These are phyloP conservation scores for Pithys albifrons DNA, from an alignment of 2,113 vertebrate species.

Conservation along the genomic window DNA sequence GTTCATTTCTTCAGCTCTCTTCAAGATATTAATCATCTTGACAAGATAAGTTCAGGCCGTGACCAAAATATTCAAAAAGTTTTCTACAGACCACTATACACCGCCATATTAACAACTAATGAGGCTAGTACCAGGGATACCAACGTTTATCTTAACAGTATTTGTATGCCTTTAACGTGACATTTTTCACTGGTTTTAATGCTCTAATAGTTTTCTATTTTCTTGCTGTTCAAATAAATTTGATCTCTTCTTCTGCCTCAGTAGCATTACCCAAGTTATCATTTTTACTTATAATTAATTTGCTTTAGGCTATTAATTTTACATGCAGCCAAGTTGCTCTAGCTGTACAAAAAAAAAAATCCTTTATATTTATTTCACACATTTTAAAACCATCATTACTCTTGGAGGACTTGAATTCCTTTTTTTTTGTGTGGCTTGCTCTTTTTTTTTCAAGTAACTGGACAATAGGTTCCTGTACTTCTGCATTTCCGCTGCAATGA, in stretches of 20 bases:
- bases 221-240: neutral
- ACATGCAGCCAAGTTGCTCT: neutral
- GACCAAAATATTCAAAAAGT: neutral
- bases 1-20: neutral
- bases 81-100: neutral
- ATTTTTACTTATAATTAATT: neutral
- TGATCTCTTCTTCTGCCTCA: neutral
- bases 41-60: neutral
- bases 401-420: neutral
- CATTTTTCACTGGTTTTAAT: neutral
- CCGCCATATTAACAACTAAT: neutral
- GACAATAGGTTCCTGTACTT: neutral
- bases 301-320: neutral
- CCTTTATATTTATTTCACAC: neutral
- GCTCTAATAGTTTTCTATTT: neutral
- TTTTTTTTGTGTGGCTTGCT: neutral
- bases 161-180: neutral
- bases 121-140: neutral
- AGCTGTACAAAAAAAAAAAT: neutral
- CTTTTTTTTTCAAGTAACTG: neutral
- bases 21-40: neutral
- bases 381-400: neutral
- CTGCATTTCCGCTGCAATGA: neutral
- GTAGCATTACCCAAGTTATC: neutral
- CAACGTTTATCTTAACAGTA: neutral